Conservation (phyloP, 1,140 invertebrate species). For the Steinernema feltiae region DNA sequence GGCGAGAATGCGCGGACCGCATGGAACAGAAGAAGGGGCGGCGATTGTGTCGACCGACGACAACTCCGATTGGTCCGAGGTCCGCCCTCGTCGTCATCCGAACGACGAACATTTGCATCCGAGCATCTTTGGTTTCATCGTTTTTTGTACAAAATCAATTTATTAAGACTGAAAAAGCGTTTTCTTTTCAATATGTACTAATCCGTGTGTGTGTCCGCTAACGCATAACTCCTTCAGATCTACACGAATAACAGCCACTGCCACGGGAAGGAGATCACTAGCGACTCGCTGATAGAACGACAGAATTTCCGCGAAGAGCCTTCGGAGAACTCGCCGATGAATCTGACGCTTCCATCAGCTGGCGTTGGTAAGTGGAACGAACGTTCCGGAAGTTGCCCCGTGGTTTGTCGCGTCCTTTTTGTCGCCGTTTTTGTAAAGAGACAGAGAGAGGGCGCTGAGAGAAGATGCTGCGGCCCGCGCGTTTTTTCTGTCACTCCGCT, state of each 20-base stretch:
- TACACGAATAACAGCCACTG: neutral
- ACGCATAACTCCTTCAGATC: neutral
- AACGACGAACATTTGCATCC: neutral
- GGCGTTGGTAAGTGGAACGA: neutral
- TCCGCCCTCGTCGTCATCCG: neutral
- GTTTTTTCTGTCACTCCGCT: neutral
- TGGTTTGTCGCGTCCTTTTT: neutral
- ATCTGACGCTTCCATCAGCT: constrained; percentile 9
- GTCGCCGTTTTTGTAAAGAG: neutral
- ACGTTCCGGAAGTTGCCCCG: neutral
- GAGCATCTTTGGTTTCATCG: neutral
- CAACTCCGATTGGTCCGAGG: constrained; percentile 5
- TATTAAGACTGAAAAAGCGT: neutral
- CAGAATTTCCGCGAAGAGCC: neutral
- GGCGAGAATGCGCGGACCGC: neutral
- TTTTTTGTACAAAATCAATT: neutral
- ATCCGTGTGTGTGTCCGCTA: neutral
- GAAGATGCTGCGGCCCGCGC: constrained; percentile 9
- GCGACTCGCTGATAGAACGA: neutral
- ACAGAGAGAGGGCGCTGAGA: neutral
- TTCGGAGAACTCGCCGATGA: neutral
- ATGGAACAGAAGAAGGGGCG: neutral
- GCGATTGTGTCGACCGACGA: neutral
- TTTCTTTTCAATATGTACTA: neutral
- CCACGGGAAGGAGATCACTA: neutral